Conservation (phyloP, 2,888 invertebrate genomes). For the Pristionchus arcanus region DNA sequence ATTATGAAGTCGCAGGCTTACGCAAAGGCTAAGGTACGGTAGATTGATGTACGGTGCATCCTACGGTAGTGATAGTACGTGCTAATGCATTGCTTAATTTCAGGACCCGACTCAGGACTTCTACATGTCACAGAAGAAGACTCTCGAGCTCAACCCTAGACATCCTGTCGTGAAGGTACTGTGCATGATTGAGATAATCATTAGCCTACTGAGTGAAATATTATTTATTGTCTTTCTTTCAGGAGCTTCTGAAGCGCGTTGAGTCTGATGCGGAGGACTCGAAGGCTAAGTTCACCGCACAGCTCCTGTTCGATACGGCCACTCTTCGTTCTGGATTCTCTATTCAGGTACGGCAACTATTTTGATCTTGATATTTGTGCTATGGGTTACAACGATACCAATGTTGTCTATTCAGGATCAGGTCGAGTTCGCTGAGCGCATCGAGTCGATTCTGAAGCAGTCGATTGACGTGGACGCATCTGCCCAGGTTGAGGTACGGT, state of each 20-base stretch:
- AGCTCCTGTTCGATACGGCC: conserved; percentile 93
- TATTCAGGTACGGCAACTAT: conserved; percentile 84
- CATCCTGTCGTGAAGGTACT: conserved; percentile 90
- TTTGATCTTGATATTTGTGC: too few relatives aligned
- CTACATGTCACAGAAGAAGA: conserved; percentile 93
- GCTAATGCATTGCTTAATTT: background rate
- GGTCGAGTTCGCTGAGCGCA: conserved; percentile 90
- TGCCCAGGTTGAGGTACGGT: conserved; percentile 71
- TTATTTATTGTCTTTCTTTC: background rate
- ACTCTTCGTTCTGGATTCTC: conserved; percentile 95
- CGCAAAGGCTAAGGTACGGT: conserved; percentile 92
- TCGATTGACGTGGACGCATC: conserved; percentile 80
- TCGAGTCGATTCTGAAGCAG: conserved; percentile 90
- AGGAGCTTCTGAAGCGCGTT: conserved; percentile 90
- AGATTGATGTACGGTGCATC: background rate
- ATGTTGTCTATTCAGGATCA: conserved; percentile 90
- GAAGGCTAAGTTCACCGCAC: conserved; percentile 89
- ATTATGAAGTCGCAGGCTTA: conserved; percentile 93
- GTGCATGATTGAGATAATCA: background rate
- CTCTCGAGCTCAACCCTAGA: conserved; percentile 95
- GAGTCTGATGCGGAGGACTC: conserved; percentile 87
- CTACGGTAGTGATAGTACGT: background rate
- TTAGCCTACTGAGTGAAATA: background rate
- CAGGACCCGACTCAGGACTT: conserved; percentile 68
- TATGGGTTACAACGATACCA: too few relatives aligned